phyloP scores from a whole-genome alignment of 92 coral and sea anemone genomes.

The Isaurus tuberculatus region DNA sequence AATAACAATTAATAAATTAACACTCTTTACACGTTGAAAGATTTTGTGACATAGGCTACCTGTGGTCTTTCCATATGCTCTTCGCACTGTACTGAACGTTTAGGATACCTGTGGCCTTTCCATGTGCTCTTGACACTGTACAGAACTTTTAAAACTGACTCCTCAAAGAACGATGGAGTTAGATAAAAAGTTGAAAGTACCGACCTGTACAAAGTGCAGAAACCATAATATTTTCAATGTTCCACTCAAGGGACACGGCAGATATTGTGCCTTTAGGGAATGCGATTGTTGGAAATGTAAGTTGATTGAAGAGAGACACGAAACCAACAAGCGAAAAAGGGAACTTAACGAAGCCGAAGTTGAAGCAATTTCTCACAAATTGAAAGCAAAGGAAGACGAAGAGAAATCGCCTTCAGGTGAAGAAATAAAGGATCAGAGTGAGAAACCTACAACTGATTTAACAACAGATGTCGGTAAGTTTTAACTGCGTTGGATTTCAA shows the following conservation, averaged over 20 bases:
- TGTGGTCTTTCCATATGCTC: no score
- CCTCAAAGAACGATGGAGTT: conserved; percentile 11
- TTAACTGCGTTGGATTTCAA: not conserved
- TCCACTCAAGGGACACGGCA: conserved; percentile 64
- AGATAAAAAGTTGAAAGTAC: conserved; percentile 26
- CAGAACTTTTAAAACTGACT: no score
- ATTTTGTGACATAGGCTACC: no score
- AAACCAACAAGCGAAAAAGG: conserved; percentile 33
- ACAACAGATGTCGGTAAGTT: not conserved
- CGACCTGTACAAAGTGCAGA: conserved; percentile 65
- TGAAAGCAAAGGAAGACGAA: not conserved
- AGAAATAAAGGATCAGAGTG: not conserved
- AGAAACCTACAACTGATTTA: not conserved
- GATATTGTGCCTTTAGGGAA: conserved; percentile 46
- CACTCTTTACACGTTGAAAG: no score
- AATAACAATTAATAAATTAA: no score
- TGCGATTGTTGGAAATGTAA: conserved; percentile 55
- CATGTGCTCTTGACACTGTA: conserved; percentile 16
- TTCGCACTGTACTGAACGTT: no score
- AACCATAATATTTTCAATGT: conserved; percentile 57
- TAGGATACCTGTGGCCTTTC: not conserved
- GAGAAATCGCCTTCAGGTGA: not conserved
- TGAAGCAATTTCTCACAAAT: not conserved
- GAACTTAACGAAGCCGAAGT: conserved; percentile 32
- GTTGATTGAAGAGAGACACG: conserved; percentile 56